Conservation (phyloP, 2,113 vertebrate genomes). For the Plecotus auritus region DNA sequence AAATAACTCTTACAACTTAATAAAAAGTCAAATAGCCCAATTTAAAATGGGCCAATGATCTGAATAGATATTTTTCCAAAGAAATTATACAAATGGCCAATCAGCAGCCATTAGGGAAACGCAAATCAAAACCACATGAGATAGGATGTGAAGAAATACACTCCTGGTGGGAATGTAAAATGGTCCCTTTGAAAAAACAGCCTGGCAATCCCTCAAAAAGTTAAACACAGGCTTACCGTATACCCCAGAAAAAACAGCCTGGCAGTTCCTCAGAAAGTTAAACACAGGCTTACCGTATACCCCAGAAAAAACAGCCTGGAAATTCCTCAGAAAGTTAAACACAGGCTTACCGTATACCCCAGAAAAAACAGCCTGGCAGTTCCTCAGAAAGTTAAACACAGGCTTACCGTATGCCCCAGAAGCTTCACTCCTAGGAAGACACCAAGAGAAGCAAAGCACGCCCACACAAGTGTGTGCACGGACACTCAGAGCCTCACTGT, state of each 20-base stretch:
- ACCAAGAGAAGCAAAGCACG: neutral
- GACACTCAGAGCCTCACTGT: neutral
- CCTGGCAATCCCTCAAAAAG: neutral
- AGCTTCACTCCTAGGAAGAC: neutral
- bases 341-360: neutral
- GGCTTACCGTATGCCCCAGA: neutral
- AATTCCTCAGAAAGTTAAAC: neutral
- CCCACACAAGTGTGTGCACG: neutral
- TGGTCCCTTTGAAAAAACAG: neutral
- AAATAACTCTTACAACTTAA: slow-evolving; percentile 16
- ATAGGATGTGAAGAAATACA: neutral
- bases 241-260: neutral
- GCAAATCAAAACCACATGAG: neutral
- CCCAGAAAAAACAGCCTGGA: neutral
- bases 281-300: neutral
- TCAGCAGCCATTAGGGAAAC: neutral
- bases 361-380: neutral
- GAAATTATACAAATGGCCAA: neutral
- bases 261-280: neutral
- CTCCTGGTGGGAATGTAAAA: neutral
- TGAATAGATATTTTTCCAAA: neutral
- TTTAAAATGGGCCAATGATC: slow-evolving; percentile 25
- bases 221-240: neutral
- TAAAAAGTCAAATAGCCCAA: slow-evolving; percentile 11
- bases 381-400: neutral